Base-by-base conservation (phyloP, 2,888 invertebrate species). In the Campopleginae sp. region DNA sequence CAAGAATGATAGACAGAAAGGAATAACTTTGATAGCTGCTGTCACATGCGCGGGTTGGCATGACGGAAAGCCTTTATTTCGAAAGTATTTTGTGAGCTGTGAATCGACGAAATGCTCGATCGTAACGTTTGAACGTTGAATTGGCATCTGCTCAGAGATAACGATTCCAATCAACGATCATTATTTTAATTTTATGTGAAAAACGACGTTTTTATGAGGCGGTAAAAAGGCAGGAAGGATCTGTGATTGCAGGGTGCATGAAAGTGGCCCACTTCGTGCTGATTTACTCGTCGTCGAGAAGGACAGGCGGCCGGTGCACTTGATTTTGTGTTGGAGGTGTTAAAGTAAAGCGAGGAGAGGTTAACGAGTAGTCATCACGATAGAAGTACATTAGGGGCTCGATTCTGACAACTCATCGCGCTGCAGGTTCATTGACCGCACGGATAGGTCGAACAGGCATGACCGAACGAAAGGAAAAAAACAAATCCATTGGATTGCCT, bases 401-500 rank as follows among this genome's bases (percentile, higher is more conserved):
- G 42, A 72, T 80, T 80, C 71, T 54, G 80, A 38, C 72, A 72
- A 80, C 51, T 80, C 80, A 80, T 80, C 72, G 46, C 46, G 77
- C 33, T 19, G 27, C 46, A 71, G 80, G 80, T 72, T 77, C 71
- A 42, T 72, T 33, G 70, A n/a, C 79, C 61, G 79, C 38, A 19
- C 10, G 33, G 44, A 79, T 46, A 46, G 38, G 71, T 63, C 42
- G 17, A 81, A 70, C 7, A 38, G 19, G 51, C 8, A 19, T 33
- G 17, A 76, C n/a, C 7, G 31, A 19, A n/a, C 58, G 65, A 46
- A 46, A 76, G 23, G 17, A 38, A 68, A 68, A 38, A 23, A 27
- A 58, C n/a, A 42, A 46, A 72, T 19, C 27, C 44, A 66, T 14
- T 51, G 19, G 2, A 19, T 17, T 0, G 54, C 51, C 23, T 8